A percentile compares a stretch with the other conserved stretches of the same genome.
phyloP scores from a whole-genome alignment of 2,797 vertebrate genomes.

The Gallinago stenura region DNA sequence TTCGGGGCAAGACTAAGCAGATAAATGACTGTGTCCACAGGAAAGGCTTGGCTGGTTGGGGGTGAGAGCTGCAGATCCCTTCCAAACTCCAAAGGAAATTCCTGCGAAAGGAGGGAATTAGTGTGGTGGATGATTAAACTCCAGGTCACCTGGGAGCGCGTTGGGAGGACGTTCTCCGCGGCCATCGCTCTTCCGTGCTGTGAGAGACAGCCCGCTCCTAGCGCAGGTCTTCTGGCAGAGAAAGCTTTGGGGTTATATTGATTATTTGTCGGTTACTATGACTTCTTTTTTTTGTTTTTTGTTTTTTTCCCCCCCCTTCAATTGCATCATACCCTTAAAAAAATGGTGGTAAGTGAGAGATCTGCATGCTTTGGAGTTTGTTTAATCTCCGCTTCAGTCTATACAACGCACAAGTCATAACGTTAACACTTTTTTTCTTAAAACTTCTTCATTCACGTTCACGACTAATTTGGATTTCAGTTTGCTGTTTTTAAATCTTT shows the following conservation, averaged over 20 bases:
- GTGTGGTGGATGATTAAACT: not conserved
- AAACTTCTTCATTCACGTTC: constrained; percentile 84
- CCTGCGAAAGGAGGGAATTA: not conserved
- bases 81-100: not conserved
- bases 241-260: constrained; percentile 78
- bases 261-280: constrained; percentile 90
- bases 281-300: constrained; percentile 85
- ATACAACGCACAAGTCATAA: constrained; percentile 85
- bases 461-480: constrained; percentile 86
- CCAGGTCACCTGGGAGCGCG: no score
- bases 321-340: constrained; percentile 94
- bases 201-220: not conserved
- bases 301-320: constrained; percentile 86
- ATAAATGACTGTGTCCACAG: not conserved
- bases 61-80: not conserved
- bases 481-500: constrained; percentile 82
- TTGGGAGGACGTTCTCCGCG: not conserved
- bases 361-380: constrained; percentile 95
- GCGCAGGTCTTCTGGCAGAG: constrained; percentile 57
- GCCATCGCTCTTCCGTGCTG: not conserved
- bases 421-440: constrained; percentile 79
- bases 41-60: not conserved
- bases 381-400: constrained; percentile 90
- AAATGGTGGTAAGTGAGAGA: constrained; percentile 97
- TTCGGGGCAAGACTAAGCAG: not conserved